A percentile compares a stretch with the other conserved stretches of the same genome.
phyloP scores from a whole-genome alignment of 2,888 invertebrate species.

The Orthonevra nobilis region DNA sequence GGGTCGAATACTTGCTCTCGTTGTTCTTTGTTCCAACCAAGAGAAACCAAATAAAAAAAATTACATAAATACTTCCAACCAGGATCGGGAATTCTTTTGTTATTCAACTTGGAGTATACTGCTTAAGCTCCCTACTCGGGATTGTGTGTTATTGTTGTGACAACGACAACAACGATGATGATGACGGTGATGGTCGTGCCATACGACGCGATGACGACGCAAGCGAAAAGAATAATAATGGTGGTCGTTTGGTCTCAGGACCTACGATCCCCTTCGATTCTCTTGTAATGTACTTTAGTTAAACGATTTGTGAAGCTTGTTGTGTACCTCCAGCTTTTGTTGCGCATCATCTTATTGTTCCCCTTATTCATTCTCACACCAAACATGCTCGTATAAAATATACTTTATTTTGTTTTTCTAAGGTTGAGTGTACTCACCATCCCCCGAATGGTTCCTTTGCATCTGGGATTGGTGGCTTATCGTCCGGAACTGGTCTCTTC shows the following conservation, averaged over 20 bases:
- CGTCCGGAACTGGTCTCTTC: too few species aligned
- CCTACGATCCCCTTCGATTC: constrained; percentile 45
- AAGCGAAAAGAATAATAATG: constrained; percentile 31
- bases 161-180: constrained; percentile 20
- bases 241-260: constrained; percentile 39
- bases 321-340: constrained; percentile 36
- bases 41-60: too few species aligned
- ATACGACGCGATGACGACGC: constrained; percentile 1
- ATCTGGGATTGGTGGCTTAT: background rate
- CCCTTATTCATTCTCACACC: constrained; percentile 29
- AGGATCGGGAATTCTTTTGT: constrained; percentile 33
- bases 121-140: background rate
- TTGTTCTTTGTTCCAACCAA: too few species aligned
- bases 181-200: constrained; percentile 42
- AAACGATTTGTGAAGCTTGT: constrained; percentile 63
- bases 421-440: background rate
- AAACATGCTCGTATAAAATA: background rate
- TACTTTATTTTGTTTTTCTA: constrained; percentile 6
- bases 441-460: background rate
- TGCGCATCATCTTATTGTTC: constrained; percentile 35
- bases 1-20: constrained; percentile 23
- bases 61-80: constrained; percentile 38
- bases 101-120: too few species aligned
- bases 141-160: constrained; percentile 23
- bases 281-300: constrained; percentile 43